Percentiles rank a stretch among this genome's conserved stretches.
Conservation (phyloP, 2,797 vertebrate genomes). For the Merluccius polli region DNA sequence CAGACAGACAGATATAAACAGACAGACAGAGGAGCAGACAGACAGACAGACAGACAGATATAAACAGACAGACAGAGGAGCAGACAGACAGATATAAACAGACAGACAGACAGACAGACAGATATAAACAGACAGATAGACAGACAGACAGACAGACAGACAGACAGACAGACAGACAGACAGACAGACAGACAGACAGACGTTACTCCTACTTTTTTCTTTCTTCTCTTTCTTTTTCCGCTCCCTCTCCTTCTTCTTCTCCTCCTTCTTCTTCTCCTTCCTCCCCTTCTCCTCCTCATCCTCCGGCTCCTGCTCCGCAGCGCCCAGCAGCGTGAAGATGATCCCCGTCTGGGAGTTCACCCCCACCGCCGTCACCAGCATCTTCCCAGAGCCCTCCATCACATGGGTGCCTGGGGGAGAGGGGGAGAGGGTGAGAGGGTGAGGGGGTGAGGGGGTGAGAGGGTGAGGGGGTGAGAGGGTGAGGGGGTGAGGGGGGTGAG, state of each 20-base stretch:
- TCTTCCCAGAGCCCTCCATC: not conserved
- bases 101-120: slow-evolving; percentile 31
- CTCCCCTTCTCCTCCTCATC: not conserved
- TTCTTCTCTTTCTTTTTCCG: not conserved
- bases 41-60: not conserved
- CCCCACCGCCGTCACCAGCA: not conserved
- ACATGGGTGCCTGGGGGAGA: not conserved
- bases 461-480: no score
- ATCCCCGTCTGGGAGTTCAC: not conserved
- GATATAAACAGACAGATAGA: slow-evolving; percentile 23
- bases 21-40: not conserved
- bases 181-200: slow-evolving; percentile 3
- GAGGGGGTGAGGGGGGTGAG: no score
- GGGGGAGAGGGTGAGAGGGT: no score
- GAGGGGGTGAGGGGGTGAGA: no score
- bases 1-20: not conserved
- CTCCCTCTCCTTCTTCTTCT: not conserved
- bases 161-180: slow-evolving; percentile 24
- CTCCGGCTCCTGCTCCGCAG: not conserved
- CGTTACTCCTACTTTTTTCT: not conserved
- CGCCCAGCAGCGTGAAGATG: not conserved
- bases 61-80: slow-evolving; percentile 24
- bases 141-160: slow-evolving; percentile 25
- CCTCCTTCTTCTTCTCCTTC: not conserved
- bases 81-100: slow-evolving; percentile 22